Evolutionary conservation across 2,797 vertebrate genomes (phyloP).

Genomic region (Trachops cirrhosus): DNA sequence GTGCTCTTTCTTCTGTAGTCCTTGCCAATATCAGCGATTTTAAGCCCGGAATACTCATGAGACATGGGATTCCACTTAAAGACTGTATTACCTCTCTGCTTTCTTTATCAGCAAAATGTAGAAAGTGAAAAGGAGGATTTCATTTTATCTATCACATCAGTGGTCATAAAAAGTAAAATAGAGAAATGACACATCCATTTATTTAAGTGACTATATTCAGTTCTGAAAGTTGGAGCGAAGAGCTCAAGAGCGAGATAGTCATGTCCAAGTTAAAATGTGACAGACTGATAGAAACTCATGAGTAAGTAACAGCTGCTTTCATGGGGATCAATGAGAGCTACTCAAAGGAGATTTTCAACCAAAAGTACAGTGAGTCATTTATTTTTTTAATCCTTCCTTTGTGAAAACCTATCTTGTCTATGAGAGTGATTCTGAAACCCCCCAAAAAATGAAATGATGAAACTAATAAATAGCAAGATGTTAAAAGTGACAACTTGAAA

Average conservation of each 20-base stretch:
- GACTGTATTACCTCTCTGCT: background rate
- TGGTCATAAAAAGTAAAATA: constrained; percentile 24
- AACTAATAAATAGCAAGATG: background rate
- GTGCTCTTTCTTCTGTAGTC: constrained; percentile 9
- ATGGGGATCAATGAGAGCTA: background rate
- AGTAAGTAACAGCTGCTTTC: background rate
- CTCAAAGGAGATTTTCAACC: background rate
- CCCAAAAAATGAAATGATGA: background rate
- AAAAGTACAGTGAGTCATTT: background rate
- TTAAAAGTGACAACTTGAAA: background rate
- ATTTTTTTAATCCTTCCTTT: background rate
- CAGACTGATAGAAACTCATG: background rate
- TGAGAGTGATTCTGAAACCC: background rate
- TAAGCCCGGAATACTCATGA: constrained; percentile 35
- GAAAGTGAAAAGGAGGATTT: constrained; percentile 31
- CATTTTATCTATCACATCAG: constrained; percentile 15
- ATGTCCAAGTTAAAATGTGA: background rate
- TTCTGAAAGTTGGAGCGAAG: background rate
- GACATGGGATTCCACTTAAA: constrained; percentile 17
- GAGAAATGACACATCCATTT: constrained; percentile 50
- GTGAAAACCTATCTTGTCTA: background rate
- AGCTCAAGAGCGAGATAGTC: background rate
- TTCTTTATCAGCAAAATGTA: constrained; percentile 40
- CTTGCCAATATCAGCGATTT: constrained; percentile 23
- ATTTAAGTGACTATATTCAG: constrained; percentile 6